Percentiles rank a stretch among this genome's conserved stretches.
phyloP scores from a whole-genome alignment of 2,888 invertebrate genomes.

The Carpatolechia fugitivella region DNA sequence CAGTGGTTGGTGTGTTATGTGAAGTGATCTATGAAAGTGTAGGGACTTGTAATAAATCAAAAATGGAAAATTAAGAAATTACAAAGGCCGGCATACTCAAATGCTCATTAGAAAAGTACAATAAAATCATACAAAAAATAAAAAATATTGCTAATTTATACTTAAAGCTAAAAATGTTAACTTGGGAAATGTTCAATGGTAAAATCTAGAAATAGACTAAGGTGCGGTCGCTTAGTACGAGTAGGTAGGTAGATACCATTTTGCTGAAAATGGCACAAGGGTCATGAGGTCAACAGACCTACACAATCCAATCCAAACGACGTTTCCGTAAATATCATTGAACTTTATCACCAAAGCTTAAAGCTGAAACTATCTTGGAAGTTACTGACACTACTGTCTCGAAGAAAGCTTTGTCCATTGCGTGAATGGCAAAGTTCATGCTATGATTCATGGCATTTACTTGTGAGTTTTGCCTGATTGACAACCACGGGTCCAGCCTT shows the following conservation, averaged over 20 bases:
- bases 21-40: too few relatives aligned
- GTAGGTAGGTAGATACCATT: constrained; percentile 33
- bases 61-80: too few relatives aligned
- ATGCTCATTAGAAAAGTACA: too few relatives aligned
- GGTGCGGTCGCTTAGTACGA: constrained; percentile 55
- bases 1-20: too few relatives aligned
- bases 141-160: too few relatives aligned
- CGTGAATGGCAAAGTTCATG: constrained; percentile 51
- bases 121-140: too few relatives aligned
- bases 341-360: background rate
- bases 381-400: background rate
- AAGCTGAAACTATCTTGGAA: background rate
- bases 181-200: too few relatives aligned
- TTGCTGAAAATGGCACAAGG: constrained; percentile 54
- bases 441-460: constrained; percentile 43
- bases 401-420: constrained; percentile 18
- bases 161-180: too few relatives aligned
- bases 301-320: background rate
- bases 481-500: constrained; percentile 1
- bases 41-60: too few relatives aligned
- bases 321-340: background rate
- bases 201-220: constrained; percentile 29
- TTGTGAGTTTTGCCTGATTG: constrained; percentile 39
- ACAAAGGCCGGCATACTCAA: too few relatives aligned
- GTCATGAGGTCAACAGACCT: constrained; percentile 32